phyloP scores from a whole-genome alignment of 2,888 invertebrate species.

The Pocota personata region DNA sequence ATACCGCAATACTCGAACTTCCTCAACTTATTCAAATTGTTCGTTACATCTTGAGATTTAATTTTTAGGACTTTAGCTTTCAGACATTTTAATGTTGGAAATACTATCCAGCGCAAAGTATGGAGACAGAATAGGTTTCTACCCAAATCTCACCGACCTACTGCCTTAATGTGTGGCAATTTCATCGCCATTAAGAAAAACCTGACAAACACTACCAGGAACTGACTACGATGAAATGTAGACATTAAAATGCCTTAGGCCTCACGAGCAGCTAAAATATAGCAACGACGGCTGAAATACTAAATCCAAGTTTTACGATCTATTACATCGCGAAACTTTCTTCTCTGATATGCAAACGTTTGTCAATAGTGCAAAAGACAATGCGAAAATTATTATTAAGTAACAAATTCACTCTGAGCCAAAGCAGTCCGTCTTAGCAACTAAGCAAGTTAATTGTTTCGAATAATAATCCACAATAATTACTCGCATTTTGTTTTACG shows the following conservation, averaged over 20 bases:
- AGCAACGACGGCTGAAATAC: neutral
- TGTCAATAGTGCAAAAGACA: conserved; percentile 8
- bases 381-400: conserved; percentile 19
- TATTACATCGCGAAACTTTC: conserved; percentile 24
- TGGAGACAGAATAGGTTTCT: no score
- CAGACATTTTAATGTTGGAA: no score
- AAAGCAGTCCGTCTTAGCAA: neutral
- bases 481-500: conserved; percentile 32
- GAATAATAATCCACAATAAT: conserved; percentile 33
- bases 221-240: neutral
- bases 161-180: no score
- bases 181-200: neutral
- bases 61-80: no score
- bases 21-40: no score
- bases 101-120: no score
- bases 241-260: neutral
- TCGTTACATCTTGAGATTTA: no score
- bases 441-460: conserved; percentile 29
- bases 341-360: neutral
- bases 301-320: neutral
- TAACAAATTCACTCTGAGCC: conserved; percentile 2
- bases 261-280: neutral
- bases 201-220: neutral
- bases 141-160: no score
- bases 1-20: no score